Evolutionary conservation across 2,888 invertebrate genomes (phyloP).

Genomic region (Nesidiocoris tenuis): DNA sequence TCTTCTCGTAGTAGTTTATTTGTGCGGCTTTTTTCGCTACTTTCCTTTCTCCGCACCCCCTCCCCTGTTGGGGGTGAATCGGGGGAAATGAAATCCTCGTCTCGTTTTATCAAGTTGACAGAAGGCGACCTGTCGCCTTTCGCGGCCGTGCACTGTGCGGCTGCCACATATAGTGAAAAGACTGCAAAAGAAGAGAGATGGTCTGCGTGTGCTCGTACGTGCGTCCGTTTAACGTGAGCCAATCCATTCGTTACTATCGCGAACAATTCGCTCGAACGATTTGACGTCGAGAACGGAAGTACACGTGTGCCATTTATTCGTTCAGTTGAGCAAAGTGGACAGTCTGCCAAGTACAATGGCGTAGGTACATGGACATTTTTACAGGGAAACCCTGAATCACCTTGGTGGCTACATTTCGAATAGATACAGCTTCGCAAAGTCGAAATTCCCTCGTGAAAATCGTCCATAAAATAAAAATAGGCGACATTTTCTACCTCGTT

Average conservation of each 20-base stretch:
- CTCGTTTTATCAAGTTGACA: constrained; percentile 35
- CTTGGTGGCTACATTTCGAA: too few species aligned
- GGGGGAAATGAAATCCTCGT: constrained; percentile 40
- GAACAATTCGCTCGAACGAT: not conserved
- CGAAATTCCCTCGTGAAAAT: too few species aligned
- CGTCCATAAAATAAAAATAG: too few species aligned
- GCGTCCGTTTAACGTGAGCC: not conserved
- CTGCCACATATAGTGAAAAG: not conserved
- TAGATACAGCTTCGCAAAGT: too few species aligned
- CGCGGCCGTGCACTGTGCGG: constrained; percentile 13
- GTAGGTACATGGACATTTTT: too few species aligned
- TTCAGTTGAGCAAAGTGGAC: not conserved
- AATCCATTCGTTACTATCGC: not conserved
- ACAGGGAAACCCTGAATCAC: too few species aligned
- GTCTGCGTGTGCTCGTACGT: not conserved
- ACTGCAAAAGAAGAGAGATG: not conserved
- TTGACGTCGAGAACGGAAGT: not conserved
- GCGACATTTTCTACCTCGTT: too few species aligned
- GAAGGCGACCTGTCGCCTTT: constrained; percentile 18
- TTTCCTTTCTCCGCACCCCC: not conserved
- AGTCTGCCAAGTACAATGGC: too few species aligned
- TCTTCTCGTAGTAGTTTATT: constrained; percentile 10
- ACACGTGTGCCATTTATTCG: not conserved
- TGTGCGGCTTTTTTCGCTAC: constrained; percentile 9
- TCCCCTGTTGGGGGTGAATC: constrained; percentile 11